These are phyloP conservation scores for Sebastes hubbsi DNA, from an alignment of 2,797 vertebrate genomes.

Conservation along the genomic window DNA sequence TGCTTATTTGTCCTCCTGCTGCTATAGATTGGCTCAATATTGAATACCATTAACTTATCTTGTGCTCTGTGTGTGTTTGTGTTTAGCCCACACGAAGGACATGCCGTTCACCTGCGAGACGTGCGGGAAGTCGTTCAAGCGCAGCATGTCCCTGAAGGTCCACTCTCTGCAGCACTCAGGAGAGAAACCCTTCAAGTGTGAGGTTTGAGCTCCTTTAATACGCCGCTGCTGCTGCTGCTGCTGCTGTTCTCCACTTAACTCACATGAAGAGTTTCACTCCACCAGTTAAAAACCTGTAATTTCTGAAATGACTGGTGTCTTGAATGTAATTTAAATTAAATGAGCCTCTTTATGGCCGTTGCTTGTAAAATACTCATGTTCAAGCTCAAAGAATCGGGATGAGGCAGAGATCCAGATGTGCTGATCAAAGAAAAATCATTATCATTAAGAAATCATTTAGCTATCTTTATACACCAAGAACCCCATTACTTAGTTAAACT, in stretches of 20 bases:
- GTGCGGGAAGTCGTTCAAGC: constrained; percentile 97
- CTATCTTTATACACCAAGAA: not conserved
- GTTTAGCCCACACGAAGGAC: constrained; percentile 96
- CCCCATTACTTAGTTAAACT: not conserved
- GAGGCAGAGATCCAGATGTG: not conserved
- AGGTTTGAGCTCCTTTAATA: constrained; percentile 82
- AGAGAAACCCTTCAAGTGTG: constrained; percentile 97
- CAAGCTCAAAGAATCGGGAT: not conserved
- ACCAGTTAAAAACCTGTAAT: not conserved
- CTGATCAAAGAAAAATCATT: not conserved
- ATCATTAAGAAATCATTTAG: not conserved
- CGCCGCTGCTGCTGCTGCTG: not conserved
- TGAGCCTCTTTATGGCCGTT: not conserved
- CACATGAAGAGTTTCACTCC: constrained; percentile 4
- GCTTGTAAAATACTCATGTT: not conserved
- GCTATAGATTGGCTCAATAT: constrained; percentile 7
- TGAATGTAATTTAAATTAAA: not conserved
- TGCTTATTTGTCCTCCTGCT: constrained; percentile 17
- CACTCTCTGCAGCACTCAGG: constrained; percentile 97
- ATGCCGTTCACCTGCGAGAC: constrained; percentile 99
- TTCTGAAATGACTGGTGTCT: not conserved
- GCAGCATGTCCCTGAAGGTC: constrained; percentile 98
- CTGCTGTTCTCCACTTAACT: constrained; percentile 5
- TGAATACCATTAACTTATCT: constrained; percentile 20
- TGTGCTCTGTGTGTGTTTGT: constrained; percentile 13